Conservation (phyloP, 2,888 invertebrate genomes). For the Hypselothyrea guttata region DNA sequence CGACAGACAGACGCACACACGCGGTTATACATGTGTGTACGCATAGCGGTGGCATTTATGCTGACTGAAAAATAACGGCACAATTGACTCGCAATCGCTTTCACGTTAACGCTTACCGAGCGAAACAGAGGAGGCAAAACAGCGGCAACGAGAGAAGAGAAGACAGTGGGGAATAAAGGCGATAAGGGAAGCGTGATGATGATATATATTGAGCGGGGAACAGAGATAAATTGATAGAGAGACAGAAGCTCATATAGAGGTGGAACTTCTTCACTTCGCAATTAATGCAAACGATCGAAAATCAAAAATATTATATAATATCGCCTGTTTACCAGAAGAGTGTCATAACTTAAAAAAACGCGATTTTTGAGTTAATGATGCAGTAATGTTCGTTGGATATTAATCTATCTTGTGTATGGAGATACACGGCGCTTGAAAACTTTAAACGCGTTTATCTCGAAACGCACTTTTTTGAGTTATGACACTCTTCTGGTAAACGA, state of each 20-base stretch:
- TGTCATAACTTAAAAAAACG: too few relatives aligned
- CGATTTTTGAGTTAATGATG: too few relatives aligned
- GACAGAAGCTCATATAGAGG: conserved; percentile 10
- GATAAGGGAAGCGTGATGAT: background rate
- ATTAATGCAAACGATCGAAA: background rate
- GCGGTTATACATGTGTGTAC: conserved; percentile 2
- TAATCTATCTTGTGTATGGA: too few relatives aligned
- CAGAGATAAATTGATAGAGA: conserved; percentile 2
- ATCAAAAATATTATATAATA: too few relatives aligned
- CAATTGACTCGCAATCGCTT: conserved; percentile 69
- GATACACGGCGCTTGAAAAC: too few relatives aligned
- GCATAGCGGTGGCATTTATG: conserved; percentile 45
- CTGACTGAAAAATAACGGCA: conserved; percentile 73
- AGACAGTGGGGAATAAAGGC: background rate
- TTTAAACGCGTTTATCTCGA: too few relatives aligned
- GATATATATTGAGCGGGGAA: background rate
- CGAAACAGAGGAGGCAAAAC: background rate
- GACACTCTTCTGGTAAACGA: too few relatives aligned
- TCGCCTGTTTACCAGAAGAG: too few relatives aligned
- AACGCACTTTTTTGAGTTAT: too few relatives aligned
- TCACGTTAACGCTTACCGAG: conserved; percentile 49
- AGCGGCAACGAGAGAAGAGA: conserved; percentile 1
- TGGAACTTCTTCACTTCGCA: background rate
- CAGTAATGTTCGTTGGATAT: too few relatives aligned
- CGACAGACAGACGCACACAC: conserved; percentile 4